Base-by-base conservation (phyloP, 2,888 invertebrate genomes). In the Microchrysa polita region DNA sequence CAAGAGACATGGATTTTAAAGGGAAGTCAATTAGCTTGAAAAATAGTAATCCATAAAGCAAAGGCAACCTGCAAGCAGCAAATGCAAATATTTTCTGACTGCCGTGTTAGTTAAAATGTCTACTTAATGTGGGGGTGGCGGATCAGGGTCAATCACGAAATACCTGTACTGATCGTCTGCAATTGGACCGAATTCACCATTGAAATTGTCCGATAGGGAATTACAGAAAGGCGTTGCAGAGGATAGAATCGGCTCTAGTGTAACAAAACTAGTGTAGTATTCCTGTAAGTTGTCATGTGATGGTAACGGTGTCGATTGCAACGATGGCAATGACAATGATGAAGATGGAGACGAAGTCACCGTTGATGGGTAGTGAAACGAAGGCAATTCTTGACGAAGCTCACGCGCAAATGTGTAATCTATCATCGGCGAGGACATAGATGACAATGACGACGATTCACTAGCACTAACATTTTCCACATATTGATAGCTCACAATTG, bases 151-250 rank as follows among this genome's bases (percentile, higher is more conserved):
- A 18, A 55, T 69, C 34, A 48, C 18, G n/a, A 65, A 48, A 65
- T 69, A 69, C 69, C 69, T 69, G 69, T 55, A 57, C n/a, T 69
- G 55, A 14, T 69, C 69, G 40, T 69, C 57, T 34, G 18, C 7
- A 34, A 20, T 27, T 10, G 67, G 67, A 69, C 57, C 69, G 34
- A 55, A 69, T 57, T 55, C 40, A 55, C 40, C 69, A 18, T 10
- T 40, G 55, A 69, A 57, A 55, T 40, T 34, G 40, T 34, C 69
- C 40, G 69, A 57, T 40, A 69, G 5, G 5, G 57, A 16, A 18
- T 67, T n/a, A 4, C 65, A 48, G 34, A 65, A 65, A 34, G 67
- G 20, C 67, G 55, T 44, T 14, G 22, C 20, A 20, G 61, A 40
- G 27, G 48, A 48, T n/a, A 53, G 16, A 5, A 20, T 18, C 16